These are phyloP conservation scores for Anolis apletophallus DNA, from an alignment of 2,797 vertebrate species.

Conservation along the genomic window DNA sequence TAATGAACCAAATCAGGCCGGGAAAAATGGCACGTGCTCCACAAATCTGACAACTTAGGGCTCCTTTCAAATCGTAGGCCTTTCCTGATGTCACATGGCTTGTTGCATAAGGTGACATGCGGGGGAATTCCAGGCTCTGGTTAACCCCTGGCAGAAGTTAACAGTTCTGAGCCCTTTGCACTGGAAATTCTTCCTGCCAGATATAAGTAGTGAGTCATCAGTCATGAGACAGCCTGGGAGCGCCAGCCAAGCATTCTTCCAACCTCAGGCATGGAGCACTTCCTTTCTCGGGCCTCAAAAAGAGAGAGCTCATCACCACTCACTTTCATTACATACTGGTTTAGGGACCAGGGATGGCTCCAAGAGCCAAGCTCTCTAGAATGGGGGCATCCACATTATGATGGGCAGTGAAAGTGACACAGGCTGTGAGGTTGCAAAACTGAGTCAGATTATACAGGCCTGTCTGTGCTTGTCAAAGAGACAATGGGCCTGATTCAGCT, in stretches of 20 bases:
- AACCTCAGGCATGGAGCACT: not conserved
- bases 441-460: not conserved
- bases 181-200: not conserved
- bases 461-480: not conserved
- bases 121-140: not conserved
- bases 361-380: not conserved
- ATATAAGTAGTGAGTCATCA: conserved; percentile 35
- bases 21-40: not conserved
- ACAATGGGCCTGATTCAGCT: not conserved
- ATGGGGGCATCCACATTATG: not conserved
- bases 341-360: not conserved
- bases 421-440: not conserved
- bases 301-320: not conserved
- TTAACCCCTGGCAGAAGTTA: not conserved
- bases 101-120: not conserved
- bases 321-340: not conserved
- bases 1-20: not conserved
- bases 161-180: not conserved
- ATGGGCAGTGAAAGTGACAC: not conserved
- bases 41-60: too few relatives aligned
- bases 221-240: conserved; percentile 33
- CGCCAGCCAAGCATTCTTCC: conserved; percentile 21
- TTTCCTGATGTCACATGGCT: not conserved
- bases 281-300: not conserved
- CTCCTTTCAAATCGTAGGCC: not conserved